These are phyloP conservation scores for Lasioglossum baleicum DNA, from an alignment of 1,140 invertebrate species.

Conservation along the genomic window DNA sequence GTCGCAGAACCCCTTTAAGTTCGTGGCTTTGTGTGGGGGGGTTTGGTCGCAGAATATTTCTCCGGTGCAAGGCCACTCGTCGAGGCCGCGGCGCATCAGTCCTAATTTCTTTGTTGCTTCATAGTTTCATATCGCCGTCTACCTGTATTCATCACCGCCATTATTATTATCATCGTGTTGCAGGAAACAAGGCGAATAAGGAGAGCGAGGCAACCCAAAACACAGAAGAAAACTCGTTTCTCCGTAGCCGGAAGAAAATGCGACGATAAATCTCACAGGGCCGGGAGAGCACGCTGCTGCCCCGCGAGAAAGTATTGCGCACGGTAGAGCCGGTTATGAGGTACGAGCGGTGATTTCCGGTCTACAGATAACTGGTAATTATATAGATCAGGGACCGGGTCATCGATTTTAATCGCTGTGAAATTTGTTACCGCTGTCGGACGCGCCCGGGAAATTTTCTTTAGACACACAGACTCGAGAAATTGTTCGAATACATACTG, in stretches of 20 bases:
- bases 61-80: too few species aligned
- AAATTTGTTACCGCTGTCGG: too few species aligned
- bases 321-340: not conserved
- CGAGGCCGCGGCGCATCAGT: not conserved
- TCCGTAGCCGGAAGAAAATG: not conserved
- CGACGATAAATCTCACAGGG: constrained; percentile 36
- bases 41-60: too few species aligned
- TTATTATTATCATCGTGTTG: not conserved
- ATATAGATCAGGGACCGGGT: not conserved
- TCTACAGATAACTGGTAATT: constrained; percentile 22
- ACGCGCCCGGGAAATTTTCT: too few species aligned
- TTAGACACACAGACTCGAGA: too few species aligned
- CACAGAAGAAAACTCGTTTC: constrained; percentile 4
- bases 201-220: not conserved
- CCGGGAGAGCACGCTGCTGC: not conserved
- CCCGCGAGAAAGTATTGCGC: constrained; percentile 31
- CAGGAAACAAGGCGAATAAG: not conserved
- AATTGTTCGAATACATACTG: too few species aligned
- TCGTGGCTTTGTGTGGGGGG: too few species aligned
- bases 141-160: not conserved
- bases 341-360: constrained; percentile 15
- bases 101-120: not conserved
- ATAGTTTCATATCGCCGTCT: not conserved
- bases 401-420: too few species aligned
- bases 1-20: too few species aligned